Evolutionary conservation across 2,113 vertebrate genomes (phyloP).

Genomic region (Panthera tigris): DNA sequence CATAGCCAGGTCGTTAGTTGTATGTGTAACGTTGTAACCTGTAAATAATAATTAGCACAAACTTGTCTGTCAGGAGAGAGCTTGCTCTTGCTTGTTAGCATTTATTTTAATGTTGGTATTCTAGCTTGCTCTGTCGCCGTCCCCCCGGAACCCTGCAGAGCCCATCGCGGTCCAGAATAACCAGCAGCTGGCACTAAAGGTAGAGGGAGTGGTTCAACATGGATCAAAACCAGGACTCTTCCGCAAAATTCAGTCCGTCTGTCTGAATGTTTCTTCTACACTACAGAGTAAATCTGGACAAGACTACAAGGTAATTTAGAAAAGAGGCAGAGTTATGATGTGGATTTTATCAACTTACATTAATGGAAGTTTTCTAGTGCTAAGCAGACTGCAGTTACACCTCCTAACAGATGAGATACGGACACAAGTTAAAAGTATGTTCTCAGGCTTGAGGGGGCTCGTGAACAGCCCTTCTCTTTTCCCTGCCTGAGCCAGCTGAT

Average conservation of each 20-base stretch:
- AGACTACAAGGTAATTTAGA: conserved; percentile 90
- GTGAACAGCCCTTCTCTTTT: neutral
- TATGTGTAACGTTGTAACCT: neutral
- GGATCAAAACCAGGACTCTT: conserved; percentile 96
- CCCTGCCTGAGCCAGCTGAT: neutral
- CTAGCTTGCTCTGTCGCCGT: conserved; percentile 96
- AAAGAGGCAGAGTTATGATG: neutral
- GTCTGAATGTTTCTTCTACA: conserved; percentile 94
- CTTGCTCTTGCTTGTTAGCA: neutral
- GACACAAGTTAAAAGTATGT: neutral
- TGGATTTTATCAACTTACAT: neutral
- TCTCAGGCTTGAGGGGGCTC: neutral
- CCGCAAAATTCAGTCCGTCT: conserved; percentile 96
- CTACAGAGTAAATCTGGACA: conserved; percentile 94
- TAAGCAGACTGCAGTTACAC: neutral
- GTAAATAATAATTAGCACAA: neutral
- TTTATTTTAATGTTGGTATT: conserved; percentile 52
- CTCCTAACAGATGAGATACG: neutral
- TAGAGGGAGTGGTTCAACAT: conserved; percentile 98
- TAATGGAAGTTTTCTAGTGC: neutral
- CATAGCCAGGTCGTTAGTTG: no score
- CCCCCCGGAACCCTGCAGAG: conserved; percentile 94
- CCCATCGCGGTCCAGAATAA: conserved; percentile 96
- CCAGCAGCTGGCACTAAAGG: conserved; percentile 96
- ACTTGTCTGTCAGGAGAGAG: neutral